Conservation (phyloP, 1,140 invertebrate species). For the Drosophila quadrilineata region DNA sequence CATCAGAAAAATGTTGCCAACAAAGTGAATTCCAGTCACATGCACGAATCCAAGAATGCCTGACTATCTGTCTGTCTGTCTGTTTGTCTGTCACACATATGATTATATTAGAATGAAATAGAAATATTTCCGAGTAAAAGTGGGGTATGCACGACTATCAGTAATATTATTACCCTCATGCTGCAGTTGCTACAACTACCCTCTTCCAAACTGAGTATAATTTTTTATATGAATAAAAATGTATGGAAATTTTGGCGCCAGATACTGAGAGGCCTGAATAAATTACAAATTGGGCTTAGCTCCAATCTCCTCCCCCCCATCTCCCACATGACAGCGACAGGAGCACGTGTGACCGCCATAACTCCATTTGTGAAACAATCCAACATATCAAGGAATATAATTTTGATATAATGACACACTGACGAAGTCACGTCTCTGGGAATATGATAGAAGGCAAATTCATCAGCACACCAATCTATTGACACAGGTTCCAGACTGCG, state of each 20-base stretch:
- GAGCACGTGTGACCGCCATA: constrained; percentile 56
- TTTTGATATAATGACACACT: constrained; percentile 65
- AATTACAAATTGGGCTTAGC: constrained; percentile 70
- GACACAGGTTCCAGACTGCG: constrained; percentile 28
- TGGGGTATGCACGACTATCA: background rate
- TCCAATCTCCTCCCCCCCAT: background rate
- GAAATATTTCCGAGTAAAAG: background rate
- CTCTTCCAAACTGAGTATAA: constrained; percentile 13
- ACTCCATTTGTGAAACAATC: constrained; percentile 58
- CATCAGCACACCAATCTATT: constrained; percentile 65
- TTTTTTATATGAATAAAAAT: constrained; percentile 14
- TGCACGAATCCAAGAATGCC: no score
- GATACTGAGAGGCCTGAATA: constrained; percentile 30
- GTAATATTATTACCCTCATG: background rate
- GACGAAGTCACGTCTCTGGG: constrained; percentile 61
- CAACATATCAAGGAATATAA: constrained; percentile 59
- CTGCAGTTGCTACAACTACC: background rate
- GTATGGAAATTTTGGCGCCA: constrained; percentile 41
- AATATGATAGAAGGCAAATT: constrained; percentile 61
- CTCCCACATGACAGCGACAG: constrained; percentile 14
- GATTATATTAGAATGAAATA: constrained; percentile 50
- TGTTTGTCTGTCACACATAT: constrained; percentile 23
- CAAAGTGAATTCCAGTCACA: constrained; percentile 65
- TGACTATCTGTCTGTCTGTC: constrained; percentile 34
- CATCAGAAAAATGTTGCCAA: constrained; percentile 44